Percentiles rank a stretch among this genome's conserved stretches.
Conservation (phyloP, 2,888 invertebrate genomes). For the Drosophila paramelanica region DNA sequence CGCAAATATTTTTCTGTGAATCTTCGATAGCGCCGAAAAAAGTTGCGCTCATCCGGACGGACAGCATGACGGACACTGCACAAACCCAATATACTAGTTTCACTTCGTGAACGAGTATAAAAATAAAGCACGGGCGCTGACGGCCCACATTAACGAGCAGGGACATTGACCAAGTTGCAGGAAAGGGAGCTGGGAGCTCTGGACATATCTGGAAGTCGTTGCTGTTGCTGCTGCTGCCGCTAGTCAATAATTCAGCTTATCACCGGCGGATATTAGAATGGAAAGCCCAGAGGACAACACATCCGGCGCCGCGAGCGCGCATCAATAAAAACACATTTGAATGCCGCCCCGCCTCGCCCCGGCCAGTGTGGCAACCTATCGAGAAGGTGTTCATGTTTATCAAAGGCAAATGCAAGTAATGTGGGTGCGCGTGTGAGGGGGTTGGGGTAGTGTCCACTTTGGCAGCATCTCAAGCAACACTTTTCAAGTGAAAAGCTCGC, state of each 20-base stretch:
- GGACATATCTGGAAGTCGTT: conserved; percentile 13
- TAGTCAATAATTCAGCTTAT: conserved; percentile 84
- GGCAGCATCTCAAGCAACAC: conserved; percentile 64
- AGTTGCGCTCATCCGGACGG: too few species aligned
- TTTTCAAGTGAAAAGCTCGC: conserved; percentile 64
- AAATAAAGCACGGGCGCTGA: conserved; percentile 29
- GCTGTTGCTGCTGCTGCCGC: conserved; percentile 24
- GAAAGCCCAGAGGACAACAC: conserved; percentile 81
- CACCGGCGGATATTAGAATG: conserved; percentile 84
- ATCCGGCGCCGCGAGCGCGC: conserved; percentile 68
- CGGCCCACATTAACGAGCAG: conserved; percentile 49
- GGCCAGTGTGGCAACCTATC: conserved; percentile 30
- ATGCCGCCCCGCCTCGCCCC: conserved; percentile 22
- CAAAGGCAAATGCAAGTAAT: conserved; percentile 31
- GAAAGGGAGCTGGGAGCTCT: conserved; percentile 8
- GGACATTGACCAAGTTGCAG: conserved; percentile 52
- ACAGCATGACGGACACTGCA: too few species aligned
- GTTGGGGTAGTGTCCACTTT: conserved; percentile 49
- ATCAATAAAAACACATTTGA: conserved; percentile 78
- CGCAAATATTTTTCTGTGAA: too few species aligned
- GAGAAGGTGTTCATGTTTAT: conserved; percentile 77
- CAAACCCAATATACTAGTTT: too few species aligned
- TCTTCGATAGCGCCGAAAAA: too few species aligned
- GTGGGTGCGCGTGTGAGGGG: background rate
- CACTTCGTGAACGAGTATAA: too few species aligned